Evolutionary conservation across 2,113 vertebrate species (phyloP).

Genomic region (Cepphus grylle): DNA sequence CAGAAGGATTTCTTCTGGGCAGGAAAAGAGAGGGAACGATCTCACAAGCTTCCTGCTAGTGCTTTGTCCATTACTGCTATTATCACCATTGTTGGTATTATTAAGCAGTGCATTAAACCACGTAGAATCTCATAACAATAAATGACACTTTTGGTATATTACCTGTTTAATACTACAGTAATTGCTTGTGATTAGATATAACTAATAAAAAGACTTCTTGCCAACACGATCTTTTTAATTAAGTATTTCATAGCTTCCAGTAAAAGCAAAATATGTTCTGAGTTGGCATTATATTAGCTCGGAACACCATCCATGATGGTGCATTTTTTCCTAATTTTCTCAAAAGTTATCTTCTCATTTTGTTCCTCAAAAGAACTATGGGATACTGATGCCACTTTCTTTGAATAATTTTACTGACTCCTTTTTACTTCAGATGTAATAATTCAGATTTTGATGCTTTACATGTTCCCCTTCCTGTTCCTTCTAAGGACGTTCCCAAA

Average conservation of each 20-base stretch:
- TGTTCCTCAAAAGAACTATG: background rate
- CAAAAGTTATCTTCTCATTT: background rate
- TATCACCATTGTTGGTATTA: background rate
- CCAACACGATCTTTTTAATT: conserved; percentile 23
- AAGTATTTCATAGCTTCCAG: conserved; percentile 7
- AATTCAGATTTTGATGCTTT: background rate
- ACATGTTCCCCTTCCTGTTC: background rate
- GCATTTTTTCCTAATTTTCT: background rate
- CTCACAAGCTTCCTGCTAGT: background rate
- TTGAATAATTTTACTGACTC: accelerated
- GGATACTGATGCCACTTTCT: background rate
- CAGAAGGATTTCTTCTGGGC: background rate
- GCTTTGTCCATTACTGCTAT: background rate
- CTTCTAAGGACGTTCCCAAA: background rate
- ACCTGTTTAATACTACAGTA: conserved; percentile 18
- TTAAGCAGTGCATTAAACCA: background rate
- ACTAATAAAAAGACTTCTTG: conserved; percentile 27
- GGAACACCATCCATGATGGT: background rate
- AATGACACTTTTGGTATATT: conserved; percentile 11
- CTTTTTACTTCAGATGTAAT: background rate
- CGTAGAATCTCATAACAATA: background rate
- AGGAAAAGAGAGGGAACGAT: background rate
- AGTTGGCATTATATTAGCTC: background rate
- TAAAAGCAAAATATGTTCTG: background rate
- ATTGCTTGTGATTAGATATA: conserved; percentile 37